Base-by-base conservation (phyloP, 2,888 invertebrate genomes). In the Lathronympha strigana region DNA sequence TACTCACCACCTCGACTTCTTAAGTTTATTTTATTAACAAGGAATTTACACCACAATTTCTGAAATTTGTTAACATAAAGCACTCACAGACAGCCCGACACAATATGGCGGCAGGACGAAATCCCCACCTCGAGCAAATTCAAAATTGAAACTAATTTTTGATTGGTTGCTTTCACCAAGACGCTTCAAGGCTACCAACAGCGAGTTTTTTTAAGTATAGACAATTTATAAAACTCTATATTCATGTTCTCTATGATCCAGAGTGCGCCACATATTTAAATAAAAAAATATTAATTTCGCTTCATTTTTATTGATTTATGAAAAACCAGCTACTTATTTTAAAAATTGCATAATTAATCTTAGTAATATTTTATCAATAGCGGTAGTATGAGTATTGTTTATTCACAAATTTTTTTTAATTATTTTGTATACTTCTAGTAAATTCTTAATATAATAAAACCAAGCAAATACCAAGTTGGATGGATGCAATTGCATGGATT, bases 41-140 rank as follows among this genome's bases (percentile, higher is more conserved):
- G 82, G 84, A 88, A 86, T 83, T 86, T 82, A 54, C 91, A 92
- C 91, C 79, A 79, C 78, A 84, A 82, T 74, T 77, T 76, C 76
- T 53, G 78, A 84, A 82, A 80, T 74, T 73, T 70, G 79, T 82
- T 88, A 90, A 90, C 90, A 87, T 83, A 75, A 77, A 88, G 87
- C 88, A 91, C 90, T 84, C 88, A 90, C 88, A 88, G 90, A 61
- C 70, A 88, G 90, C 88, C 80, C 82, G 84, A 86, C 88, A 90
- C 91, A 92, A 91, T 92, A 92, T 91, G 91, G 91, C 91, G 91
- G 89, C 88, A 83, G 85, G 82, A 83, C 77, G 74, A 84, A 84
- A 87, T 88, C 91, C 88, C 91, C 90, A 86, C 90, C 88, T 86
- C 80, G 79, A 87, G 85, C 80, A 81, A 84, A 87, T 89, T 90